Base-by-base conservation (phyloP, 2,797 vertebrate genomes). In the Benthosema pterotum region DNA sequence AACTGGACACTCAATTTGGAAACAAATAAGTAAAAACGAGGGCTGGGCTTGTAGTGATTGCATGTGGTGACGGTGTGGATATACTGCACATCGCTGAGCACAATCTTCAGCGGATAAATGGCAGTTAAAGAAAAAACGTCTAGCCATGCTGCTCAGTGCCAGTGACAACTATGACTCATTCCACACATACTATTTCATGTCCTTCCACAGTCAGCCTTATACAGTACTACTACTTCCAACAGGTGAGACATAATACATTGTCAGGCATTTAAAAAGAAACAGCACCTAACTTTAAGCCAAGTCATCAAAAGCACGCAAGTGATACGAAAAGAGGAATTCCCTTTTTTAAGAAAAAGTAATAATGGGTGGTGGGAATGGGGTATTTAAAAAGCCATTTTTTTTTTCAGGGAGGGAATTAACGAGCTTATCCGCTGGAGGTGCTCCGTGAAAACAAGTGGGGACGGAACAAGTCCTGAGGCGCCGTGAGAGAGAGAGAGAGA, bases 341-440 rank as follows among this genome's bases (percentile, higher is more conserved):
- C 45, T 66, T 13, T 50, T 53, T 38, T 56, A 51, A 53, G 19
- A 47, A 32, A 16, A 6, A 65, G 49, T 12, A 63, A 66, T 50
- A 59, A 71, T 42, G 45, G 71, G 60, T 67, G 71, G 60, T 67
- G 69, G 78, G 76, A 74, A 75, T 73, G 85, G 77, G 77, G 77
- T 72, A 79, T 52, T 58, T 67, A 66, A 53, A 65, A 53, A 69
- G 60, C 57, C 54, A 61, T 77, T 80, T 78, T 69, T 22, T 60
- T n/a, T n/a, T n/a, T n/a, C n/a, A n/a, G n/a, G n/a, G 46, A 6
- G 64, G 60, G 79, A 79, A 83, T 87, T 87, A 88, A 85, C 78
- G 80, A 83, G 82, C 77, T 87, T 86, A 88, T 83, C 75, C 64
- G 22, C n/a, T 49, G 63, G 73, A 67, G 55, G 58, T 61, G 62